phyloP scores from a whole-genome alignment of 2,113 vertebrate genomes.

The Aplodontia rufa region DNA sequence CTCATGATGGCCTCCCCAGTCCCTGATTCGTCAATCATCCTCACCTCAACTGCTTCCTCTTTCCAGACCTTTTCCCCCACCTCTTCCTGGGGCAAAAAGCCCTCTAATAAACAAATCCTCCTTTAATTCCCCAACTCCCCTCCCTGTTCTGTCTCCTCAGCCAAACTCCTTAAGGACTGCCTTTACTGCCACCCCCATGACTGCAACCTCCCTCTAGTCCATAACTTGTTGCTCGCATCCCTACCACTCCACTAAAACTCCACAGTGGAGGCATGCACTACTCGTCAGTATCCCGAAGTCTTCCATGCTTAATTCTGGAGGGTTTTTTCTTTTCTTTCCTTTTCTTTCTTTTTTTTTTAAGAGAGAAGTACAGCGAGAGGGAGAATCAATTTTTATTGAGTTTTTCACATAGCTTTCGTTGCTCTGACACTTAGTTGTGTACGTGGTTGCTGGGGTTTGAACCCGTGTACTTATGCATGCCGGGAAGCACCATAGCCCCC shows the following conservation, averaged over 20 bases:
- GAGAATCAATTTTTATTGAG: too few relatives aligned
- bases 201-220: not conserved
- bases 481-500: too few relatives aligned
- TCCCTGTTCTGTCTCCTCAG: not conserved
- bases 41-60: not conserved
- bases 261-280: not conserved
- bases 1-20: not conserved
- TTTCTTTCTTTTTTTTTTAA: too few relatives aligned
- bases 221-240: not conserved
- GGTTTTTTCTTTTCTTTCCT: too few relatives aligned
- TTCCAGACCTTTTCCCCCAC: not conserved
- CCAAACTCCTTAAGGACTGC: not conserved
- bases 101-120: not conserved
- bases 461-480: too few relatives aligned
- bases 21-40: not conserved
- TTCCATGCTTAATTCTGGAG: not conserved
- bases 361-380: too few relatives aligned
- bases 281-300: not conserved
- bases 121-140: not conserved
- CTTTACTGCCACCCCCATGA: not conserved
- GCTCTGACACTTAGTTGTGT: too few relatives aligned
- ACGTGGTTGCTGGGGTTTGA: too few relatives aligned
- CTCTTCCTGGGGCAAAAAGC: not conserved
- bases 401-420: too few relatives aligned
- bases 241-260: not conserved